phyloP scores from a whole-genome alignment of 2,888 invertebrate species.

The Catocala sponsa region DNA sequence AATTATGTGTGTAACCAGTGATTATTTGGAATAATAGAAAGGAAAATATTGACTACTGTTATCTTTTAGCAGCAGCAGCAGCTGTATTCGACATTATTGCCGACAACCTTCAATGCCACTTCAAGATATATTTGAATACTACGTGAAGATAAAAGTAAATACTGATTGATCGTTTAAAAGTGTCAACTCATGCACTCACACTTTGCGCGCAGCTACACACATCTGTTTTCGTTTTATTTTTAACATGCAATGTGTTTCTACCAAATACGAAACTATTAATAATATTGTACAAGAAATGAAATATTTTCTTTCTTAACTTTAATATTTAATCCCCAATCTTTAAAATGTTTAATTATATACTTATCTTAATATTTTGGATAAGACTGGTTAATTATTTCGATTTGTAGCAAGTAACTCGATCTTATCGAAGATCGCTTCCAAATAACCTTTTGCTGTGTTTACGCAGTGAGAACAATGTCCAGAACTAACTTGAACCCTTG shows the following conservation, averaged over 20 bases:
- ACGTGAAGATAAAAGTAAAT: slow-evolving; percentile 54
- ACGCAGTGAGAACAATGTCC: too few species aligned
- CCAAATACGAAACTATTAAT: slow-evolving; percentile 66
- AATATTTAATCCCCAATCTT: too few species aligned
- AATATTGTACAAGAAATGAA: slow-evolving; percentile 33
- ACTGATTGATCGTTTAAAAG: slow-evolving; percentile 57
- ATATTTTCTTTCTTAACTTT: background rate
- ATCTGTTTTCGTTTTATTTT: slow-evolving; percentile 53
- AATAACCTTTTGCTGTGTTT: too few species aligned
- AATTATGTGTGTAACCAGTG: too few species aligned
- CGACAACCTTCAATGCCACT: slow-evolving; percentile 41
- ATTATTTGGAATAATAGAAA: too few species aligned
- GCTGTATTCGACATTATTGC: slow-evolving; percentile 14
- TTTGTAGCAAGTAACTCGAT: too few species aligned
- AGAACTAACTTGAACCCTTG: too few species aligned
- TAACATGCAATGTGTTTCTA: slow-evolving; percentile 71
- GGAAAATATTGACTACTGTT: background rate
- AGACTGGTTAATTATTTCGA: too few species aligned
- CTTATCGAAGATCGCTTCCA: too few species aligned
- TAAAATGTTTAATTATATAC: too few species aligned
- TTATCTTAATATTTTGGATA: too few species aligned
- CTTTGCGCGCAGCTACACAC: slow-evolving; percentile 41
- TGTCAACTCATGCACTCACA: slow-evolving; percentile 49
- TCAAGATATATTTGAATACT: slow-evolving; percentile 44
- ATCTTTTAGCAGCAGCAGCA: background rate